Conservation (phyloP, 2,888 invertebrate species). For the Rhamphomyia laevipes region DNA sequence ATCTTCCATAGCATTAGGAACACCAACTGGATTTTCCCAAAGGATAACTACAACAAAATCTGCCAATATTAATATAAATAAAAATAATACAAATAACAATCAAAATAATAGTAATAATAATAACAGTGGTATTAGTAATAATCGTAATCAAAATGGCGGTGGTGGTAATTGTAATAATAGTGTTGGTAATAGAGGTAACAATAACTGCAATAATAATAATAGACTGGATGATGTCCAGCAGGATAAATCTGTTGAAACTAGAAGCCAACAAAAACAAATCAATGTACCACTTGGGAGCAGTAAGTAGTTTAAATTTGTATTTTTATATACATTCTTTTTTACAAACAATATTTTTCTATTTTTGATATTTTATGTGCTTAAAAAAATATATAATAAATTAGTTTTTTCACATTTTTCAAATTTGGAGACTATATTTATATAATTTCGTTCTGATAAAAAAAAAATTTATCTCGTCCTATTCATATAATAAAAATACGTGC, state of each 20-base stretch:
- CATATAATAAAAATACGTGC: no score
- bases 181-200: constrained; percentile 5
- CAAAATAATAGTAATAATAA: constrained; percentile 20
- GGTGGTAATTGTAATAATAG: constrained; percentile 6
- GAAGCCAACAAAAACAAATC: constrained; percentile 24
- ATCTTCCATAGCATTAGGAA: constrained; percentile 14
- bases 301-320: constrained; percentile 30
- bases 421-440: neutral
- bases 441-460: no score
- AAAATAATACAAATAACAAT: constrained; percentile 16
- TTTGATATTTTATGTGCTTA: neutral
- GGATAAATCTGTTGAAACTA: constrained; percentile 24
- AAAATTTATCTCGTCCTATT: no score
- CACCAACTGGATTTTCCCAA: constrained; percentile 10
- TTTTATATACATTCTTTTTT: constrained; percentile 2
- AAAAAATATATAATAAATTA: neutral
- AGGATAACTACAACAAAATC: constrained; percentile 15
- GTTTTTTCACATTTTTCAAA: neutral
- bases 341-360: neutral
- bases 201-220: constrained; percentile 18
- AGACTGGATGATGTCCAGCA: constrained; percentile 27
- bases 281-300: constrained; percentile 38
- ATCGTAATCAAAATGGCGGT: neutral
- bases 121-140: constrained; percentile 6
- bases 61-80: constrained; percentile 13